A percentile compares a stretch with the other conserved stretches of the same genome.
Evolutionary conservation across 2,113 vertebrate genomes (phyloP).

Genomic region (Erinaceus europaeus): DNA sequence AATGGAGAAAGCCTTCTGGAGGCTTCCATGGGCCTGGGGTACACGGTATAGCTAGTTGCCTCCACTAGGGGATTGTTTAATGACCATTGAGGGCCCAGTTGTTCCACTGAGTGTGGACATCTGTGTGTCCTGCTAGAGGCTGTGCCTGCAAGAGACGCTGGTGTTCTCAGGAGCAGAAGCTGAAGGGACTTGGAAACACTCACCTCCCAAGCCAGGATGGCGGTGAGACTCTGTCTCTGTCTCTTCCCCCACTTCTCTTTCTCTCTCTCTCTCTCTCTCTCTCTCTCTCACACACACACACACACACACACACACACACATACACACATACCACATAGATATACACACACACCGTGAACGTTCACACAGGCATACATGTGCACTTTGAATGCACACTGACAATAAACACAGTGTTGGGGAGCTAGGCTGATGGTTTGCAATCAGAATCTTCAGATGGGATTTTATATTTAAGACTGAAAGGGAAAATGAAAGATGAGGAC

Average conservation of each 20-base stretch:
- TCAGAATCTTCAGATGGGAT: constrained; percentile 24
- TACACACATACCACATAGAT: background rate
- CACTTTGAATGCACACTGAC: background rate
- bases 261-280: background rate
- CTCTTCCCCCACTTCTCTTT: background rate
- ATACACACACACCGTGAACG: fast-evolving
- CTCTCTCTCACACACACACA: background rate
- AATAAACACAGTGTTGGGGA: constrained; percentile 1
- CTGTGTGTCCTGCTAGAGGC: background rate
- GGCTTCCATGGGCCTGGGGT: background rate
- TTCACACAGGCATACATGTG: fast-evolving
- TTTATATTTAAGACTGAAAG: constrained; percentile 60
- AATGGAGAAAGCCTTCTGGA: background rate
- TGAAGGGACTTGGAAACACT: constrained; percentile 1
- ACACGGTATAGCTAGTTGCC: background rate
- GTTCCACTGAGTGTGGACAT: background rate
- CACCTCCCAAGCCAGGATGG: background rate
- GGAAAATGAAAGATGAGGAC: background rate
- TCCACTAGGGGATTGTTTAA: background rate
- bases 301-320: background rate
- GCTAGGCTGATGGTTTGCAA: constrained; percentile 31
- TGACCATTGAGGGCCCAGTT: background rate
- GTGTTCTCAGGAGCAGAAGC: background rate
- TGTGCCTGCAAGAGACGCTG: background rate
- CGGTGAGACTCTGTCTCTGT: background rate